Percentiles rank a stretch among this genome's conserved stretches.
phyloP scores from a whole-genome alignment of 2,888 invertebrate genomes.

The Lysandra coridon region DNA sequence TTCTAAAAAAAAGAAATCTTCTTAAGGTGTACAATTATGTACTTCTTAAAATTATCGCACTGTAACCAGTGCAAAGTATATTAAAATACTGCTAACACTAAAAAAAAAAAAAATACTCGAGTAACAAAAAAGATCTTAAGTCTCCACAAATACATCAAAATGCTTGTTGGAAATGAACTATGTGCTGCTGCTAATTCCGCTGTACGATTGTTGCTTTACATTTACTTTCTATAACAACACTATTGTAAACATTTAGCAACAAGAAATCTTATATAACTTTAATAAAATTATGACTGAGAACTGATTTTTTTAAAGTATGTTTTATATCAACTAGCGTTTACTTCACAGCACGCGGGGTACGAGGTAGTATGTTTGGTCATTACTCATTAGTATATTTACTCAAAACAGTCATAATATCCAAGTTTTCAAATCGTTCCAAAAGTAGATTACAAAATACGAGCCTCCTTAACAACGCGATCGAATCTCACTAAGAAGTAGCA shows the following conservation, averaged over 20 bases:
- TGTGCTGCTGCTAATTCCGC: background rate
- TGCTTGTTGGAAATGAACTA: background rate
- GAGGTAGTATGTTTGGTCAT: background rate
- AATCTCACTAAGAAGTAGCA: background rate
- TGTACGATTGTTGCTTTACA: background rate
- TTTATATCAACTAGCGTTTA: background rate
- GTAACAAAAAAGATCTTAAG: conserved; percentile 26
- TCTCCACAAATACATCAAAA: background rate
- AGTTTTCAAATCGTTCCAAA: background rate
- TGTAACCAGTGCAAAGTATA: background rate
- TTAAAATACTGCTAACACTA: background rate
- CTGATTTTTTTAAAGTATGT: background rate
- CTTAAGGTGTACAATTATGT: background rate
- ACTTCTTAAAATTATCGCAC: background rate
- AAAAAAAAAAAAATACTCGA: background rate
- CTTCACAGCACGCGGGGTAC: background rate
- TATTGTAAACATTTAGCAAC: background rate
- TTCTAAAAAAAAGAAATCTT: background rate
- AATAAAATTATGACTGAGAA: background rate
- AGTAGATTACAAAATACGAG: background rate
- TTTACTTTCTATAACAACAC: background rate
- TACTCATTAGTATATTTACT: background rate
- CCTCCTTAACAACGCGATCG: background rate
- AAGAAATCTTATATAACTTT: background rate
- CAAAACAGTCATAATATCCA: background rate